phyloP scores from a whole-genome alignment of 2,888 invertebrate genomes.

The Hesperia comma region DNA sequence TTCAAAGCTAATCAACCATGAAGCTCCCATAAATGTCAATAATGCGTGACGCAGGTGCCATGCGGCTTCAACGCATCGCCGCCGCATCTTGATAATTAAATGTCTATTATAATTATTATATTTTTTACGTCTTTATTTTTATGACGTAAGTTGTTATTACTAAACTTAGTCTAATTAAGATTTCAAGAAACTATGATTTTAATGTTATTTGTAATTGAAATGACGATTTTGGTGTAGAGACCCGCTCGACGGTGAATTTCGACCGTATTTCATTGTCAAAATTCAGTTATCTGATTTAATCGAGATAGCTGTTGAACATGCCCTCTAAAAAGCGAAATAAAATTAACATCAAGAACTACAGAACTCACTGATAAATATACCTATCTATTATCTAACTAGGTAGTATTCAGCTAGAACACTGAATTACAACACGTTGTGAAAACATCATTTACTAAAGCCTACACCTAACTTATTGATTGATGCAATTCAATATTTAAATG shows the following conservation, averaged over 20 bases:
- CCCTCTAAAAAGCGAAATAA: no score
- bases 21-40: conserved; percentile 52
- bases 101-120: conserved; percentile 14
- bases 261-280: no score
- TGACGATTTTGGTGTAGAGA: no score
- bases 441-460: not conserved
- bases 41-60: conserved; percentile 62
- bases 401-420: not conserved
- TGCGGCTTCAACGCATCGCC: conserved; percentile 10
- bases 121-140: not conserved
- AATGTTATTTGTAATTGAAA: no score
- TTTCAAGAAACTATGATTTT: not conserved
- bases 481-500: not conserved
- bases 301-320: no score
- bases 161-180: not conserved
- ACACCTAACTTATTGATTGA: not conserved
- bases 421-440: not conserved
- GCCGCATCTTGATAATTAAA: conserved; percentile 8
- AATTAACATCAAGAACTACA: not conserved
- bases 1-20: conserved; percentile 41
- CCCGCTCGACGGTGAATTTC: no score
- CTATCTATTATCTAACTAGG: no score
- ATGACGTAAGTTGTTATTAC: not conserved
- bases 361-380: not conserved
- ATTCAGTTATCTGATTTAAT: no score